Evolutionary conservation across 2,888 invertebrate species (phyloP), one percentile per base, ranked within the genome.

Genomic region (Ennomos erosarius): DNA sequence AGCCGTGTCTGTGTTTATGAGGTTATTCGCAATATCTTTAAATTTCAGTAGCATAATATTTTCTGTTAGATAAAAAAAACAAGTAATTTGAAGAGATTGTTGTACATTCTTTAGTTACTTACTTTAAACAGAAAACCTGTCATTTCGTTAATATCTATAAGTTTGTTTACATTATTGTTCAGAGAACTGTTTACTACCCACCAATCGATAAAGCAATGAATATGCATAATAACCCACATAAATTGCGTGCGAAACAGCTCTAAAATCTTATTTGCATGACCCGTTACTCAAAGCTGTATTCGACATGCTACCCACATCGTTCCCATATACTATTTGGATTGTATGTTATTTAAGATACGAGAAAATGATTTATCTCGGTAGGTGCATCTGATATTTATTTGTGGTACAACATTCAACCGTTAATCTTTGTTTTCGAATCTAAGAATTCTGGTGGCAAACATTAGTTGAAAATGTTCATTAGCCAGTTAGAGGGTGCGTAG

Each of bases 211-310:
- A 12, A 42, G 13, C 48, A 48, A 53, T 58, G 43, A 58, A 58
- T 58, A 58, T 58, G 48, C 48, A 58, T 45, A 36, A 10, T 13
- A 8, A 26, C 53, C 53, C 36, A 45, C 49, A 53, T 49, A 58
- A 58, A 53, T 44, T 53, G 49, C 58, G 58, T 53, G 58, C 47
- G 40, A 49, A 57, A 53, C 48, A 35, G 48, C 44, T 46, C 47
- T 53, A 34, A 58, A 51, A 42, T 55, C 52, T 56, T 53, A 60
- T 61, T 61, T 54, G 46, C 56, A 54, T 61, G 45, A 42, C 36
- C 34, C 45, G 50, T 56, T 53, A 53, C 49, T 13, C 11, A 37
- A 48, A 58, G 49, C 45, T 39, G 53, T 58, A 49, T 56, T 51
- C 43, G 35, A 53, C 53, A 53, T 53, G 53, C 58, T 39, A 58